Evolutionary conservation across 1,140 invertebrate species (phyloP).

Genomic region (Drosophila baimaii): DNA sequence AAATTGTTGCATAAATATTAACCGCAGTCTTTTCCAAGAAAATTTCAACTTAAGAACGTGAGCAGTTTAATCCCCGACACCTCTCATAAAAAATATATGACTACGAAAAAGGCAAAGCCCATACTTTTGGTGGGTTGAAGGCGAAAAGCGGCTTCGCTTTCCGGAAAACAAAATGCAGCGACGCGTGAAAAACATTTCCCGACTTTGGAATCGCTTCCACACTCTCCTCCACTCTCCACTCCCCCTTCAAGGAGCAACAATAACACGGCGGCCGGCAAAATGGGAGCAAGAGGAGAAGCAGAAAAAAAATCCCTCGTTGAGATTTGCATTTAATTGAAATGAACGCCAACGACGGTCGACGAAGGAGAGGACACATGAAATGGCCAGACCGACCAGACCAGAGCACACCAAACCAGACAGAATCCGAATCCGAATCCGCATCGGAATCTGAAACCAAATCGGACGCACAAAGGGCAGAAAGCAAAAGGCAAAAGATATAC

Average conservation of each 20-base stretch:
- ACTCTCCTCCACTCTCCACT: slow-evolving; percentile 17
- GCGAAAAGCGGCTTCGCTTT: slow-evolving; percentile 39
- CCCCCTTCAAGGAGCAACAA: slow-evolving; percentile 40
- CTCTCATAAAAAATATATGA: slow-evolving; percentile 60
- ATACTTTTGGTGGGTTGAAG: slow-evolving; percentile 1
- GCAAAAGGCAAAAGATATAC: slow-evolving; percentile 33
- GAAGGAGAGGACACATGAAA: slow-evolving; percentile 44
- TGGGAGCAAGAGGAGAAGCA: not conserved
- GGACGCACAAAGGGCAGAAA: slow-evolving; percentile 46
- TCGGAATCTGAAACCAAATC: slow-evolving; percentile 44
- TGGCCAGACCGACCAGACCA: slow-evolving; percentile 34
- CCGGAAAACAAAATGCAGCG: slow-evolving; percentile 78
- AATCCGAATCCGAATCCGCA: slow-evolving; percentile 34
- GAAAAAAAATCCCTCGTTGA: slow-evolving; percentile 55
- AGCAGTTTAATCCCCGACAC: slow-evolving; percentile 27
- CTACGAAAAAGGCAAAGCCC: slow-evolving; percentile 18
- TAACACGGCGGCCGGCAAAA: slow-evolving; percentile 12
- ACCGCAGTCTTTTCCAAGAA: not conserved
- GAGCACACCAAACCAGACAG: slow-evolving; percentile 25
- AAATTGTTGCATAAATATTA: not conserved
- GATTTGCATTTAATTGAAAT: slow-evolving; percentile 83
- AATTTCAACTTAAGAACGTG: slow-evolving; percentile 1
- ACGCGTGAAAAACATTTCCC: slow-evolving; percentile 79
- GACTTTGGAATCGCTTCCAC: slow-evolving; percentile 62
- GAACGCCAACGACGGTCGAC: slow-evolving; percentile 52